Conservation (phyloP, 2,888 invertebrate genomes). For the Gymnosoma rotundatum region DNA sequence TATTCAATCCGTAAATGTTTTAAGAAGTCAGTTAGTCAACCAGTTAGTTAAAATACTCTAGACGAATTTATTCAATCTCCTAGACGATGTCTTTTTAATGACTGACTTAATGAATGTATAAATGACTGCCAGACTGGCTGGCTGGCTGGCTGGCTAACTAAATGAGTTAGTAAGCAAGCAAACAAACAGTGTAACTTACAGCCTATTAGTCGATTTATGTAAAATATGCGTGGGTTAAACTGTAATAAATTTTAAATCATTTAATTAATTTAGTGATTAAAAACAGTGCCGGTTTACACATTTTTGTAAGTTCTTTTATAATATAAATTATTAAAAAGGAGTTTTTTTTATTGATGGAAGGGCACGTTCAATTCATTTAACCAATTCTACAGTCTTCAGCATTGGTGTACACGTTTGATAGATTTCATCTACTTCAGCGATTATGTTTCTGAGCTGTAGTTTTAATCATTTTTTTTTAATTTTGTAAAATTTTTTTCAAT, state of each 20-base stretch:
- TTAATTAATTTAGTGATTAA: neutral
- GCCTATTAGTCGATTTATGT: slow-evolving; percentile 44
- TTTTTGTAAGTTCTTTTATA: no score
- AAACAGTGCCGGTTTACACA: no score
- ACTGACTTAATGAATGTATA: slow-evolving; percentile 40
- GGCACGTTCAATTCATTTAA: no score
- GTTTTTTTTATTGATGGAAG: no score
- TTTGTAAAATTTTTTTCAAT: no score
- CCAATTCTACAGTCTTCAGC: no score
- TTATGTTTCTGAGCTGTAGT: no score
- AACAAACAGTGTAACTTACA: neutral
- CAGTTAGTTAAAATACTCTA: slow-evolving; percentile 41
- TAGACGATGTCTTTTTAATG: slow-evolving; percentile 45
- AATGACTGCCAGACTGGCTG: slow-evolving; percentile 27
- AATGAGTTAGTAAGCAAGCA: slow-evolving; percentile 10
- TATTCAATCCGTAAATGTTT: slow-evolving; percentile 7
- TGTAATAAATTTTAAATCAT: slow-evolving; percentile 30
- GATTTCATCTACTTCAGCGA: no score
- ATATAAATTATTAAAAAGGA: no score
- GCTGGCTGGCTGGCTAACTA: neutral
- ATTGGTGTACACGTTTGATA: no score
- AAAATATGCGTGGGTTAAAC: slow-evolving; percentile 30
- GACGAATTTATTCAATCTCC: slow-evolving; percentile 46
- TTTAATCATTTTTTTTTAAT: no score
- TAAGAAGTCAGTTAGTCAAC: slow-evolving; percentile 13